phyloP scores from a whole-genome alignment of 2,888 invertebrate species.

The Tyria jacobaeae region DNA sequence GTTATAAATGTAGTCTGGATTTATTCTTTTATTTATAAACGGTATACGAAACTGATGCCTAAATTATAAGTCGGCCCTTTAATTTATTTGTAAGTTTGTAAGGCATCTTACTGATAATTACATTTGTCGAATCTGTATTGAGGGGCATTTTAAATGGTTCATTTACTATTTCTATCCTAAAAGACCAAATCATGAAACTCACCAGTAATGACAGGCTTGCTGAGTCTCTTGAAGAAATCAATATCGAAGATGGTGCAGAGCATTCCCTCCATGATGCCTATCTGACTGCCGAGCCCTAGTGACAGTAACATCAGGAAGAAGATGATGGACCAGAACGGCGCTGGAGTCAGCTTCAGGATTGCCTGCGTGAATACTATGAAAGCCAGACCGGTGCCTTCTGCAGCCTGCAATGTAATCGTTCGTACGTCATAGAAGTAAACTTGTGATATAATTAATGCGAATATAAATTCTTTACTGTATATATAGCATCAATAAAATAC shows the following conservation, averaged over 20 bases:
- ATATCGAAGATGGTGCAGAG: slow-evolving; percentile 98
- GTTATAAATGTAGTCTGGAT: too few species aligned
- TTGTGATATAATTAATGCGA: too few species aligned
- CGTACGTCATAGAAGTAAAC: too few species aligned
- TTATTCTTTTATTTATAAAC: too few species aligned
- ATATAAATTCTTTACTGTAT: too few species aligned
- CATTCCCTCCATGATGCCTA: slow-evolving; percentile 98
- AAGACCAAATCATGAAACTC: slow-evolving; percentile 36
- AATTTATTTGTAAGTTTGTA: too few species aligned
- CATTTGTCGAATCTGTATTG: too few species aligned
- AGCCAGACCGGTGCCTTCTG: slow-evolving; percentile 97
- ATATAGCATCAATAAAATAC: too few species aligned
- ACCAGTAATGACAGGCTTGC: slow-evolving; percentile 96
- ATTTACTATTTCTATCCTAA: not conserved
- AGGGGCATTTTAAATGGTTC: not conserved
- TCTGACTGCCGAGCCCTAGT: slow-evolving; percentile 97
- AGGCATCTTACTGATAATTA: too few species aligned
- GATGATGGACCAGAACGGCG: slow-evolving; percentile 98
- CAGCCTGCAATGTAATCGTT: slow-evolving; percentile 88
- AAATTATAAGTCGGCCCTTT: too few species aligned
- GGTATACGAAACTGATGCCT: too few species aligned
- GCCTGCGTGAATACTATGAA: slow-evolving; percentile 99
- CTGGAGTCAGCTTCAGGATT: slow-evolving; percentile 96
- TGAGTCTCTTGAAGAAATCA: slow-evolving; percentile 95
- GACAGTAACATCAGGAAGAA: slow-evolving; percentile 98